A percentile compares a stretch with the other conserved stretches of the same genome.
These are phyloP conservation scores for Antheraea pernyi DNA, from an alignment of 1,140 invertebrate species.

Conservation along the genomic window DNA sequence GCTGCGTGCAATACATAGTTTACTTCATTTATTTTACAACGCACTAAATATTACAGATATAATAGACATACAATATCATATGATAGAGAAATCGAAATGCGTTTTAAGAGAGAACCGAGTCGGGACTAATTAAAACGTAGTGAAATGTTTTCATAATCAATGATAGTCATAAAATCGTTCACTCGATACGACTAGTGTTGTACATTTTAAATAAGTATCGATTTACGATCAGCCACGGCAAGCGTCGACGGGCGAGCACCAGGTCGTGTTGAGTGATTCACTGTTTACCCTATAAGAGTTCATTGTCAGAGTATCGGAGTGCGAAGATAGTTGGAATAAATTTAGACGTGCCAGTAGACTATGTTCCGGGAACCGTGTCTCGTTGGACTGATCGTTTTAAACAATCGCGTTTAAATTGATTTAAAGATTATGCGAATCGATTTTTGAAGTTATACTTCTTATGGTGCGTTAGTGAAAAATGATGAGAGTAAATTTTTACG, in stretches of 20 bases:
- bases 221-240: constrained; percentile 63
- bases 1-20: no score
- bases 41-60: no score
- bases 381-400: constrained; percentile 38
- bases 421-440: constrained; percentile 5
- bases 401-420: constrained; percentile 24
- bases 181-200: constrained; percentile 61
- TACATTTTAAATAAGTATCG: constrained; percentile 54
- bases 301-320: constrained; percentile 71
- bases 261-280: constrained; percentile 64
- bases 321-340: constrained; percentile 70
- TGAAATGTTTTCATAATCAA: constrained; percentile 45
- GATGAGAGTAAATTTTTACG: no score
- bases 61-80: no score
- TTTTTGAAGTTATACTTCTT: no score
- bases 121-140: neutral
- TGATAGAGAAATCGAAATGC: no score
- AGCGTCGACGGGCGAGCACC: constrained; percentile 63
- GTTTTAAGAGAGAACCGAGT: neutral
- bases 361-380: constrained; percentile 49
- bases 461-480: no score
- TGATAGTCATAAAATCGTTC: constrained; percentile 54
- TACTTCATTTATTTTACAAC: no score
- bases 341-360: constrained; percentile 64
- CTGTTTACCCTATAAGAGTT: constrained; percentile 74